A percentile compares a stretch with the other conserved stretches of the same genome.
Conservation (phyloP, 1,140 invertebrate genomes). For the Meloidogyne chitwoodi region DNA sequence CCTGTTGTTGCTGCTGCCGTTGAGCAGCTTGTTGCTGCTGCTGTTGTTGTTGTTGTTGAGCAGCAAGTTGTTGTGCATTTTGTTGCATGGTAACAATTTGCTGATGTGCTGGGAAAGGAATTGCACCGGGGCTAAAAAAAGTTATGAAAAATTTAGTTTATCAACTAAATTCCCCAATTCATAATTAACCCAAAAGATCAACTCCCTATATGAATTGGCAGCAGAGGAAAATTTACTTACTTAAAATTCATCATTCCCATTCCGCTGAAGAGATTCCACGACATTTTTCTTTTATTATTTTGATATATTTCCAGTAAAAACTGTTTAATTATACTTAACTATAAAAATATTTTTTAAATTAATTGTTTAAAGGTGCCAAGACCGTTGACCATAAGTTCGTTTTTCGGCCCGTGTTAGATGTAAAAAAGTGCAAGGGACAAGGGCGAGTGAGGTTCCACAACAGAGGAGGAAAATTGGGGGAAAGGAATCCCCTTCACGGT, state of each 20-base stretch:
- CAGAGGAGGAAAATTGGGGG: background rate
- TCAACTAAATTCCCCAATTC: background rate
- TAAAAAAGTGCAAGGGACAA: background rate
- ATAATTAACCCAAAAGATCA: background rate
- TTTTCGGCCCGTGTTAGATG: background rate
- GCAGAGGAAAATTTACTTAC: background rate
- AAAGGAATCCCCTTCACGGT: background rate
- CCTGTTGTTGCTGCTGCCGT: constrained; percentile 7
- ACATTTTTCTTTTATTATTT: background rate
- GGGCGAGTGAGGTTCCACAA: background rate
- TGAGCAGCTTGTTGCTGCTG: constrained; percentile 10
- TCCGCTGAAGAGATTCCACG: background rate
- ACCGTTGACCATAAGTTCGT: background rate
- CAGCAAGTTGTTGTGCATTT: background rate
- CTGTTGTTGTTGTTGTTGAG: constrained; percentile 1
- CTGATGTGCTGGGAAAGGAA: constrained; percentile 4
- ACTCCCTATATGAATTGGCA: background rate
- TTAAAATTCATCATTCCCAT: background rate
- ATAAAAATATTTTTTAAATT: no score
- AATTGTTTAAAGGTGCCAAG: no score
- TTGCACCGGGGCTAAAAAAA: constrained; percentile 8
- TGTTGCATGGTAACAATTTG: constrained; percentile 22
- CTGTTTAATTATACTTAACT: background rate
- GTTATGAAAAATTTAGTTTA: background rate
- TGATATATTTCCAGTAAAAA: background rate